These are phyloP conservation scores for Portevinia maculata DNA, from an alignment of 2,888 invertebrate species.

Conservation along the genomic window DNA sequence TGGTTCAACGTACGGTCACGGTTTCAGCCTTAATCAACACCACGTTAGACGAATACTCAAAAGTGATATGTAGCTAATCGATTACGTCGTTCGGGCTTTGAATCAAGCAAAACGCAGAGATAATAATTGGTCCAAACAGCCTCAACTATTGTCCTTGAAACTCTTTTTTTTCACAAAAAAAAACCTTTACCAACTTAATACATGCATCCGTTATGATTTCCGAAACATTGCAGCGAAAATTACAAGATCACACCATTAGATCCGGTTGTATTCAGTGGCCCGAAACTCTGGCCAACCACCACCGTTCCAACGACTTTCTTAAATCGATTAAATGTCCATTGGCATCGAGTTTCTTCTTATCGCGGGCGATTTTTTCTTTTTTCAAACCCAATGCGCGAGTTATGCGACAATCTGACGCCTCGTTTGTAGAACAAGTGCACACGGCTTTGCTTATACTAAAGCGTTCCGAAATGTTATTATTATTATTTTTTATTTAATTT, in stretches of 20 bases:
- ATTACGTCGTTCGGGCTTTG: too few species aligned
- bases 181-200: too few species aligned
- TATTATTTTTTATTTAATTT: not conserved
- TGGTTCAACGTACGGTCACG: too few species aligned
- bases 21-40: too few species aligned
- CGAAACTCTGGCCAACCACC: not conserved
- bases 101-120: too few species aligned
- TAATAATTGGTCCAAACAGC: too few species aligned
- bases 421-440: conserved; percentile 13
- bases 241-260: not conserved
- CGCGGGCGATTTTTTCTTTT: not conserved
- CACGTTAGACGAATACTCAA: too few species aligned
- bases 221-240: not conserved
- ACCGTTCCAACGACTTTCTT: conserved; percentile 5
- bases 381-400: conserved; percentile 6
- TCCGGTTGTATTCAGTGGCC: not conserved
- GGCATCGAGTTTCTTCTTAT: conserved; percentile 12
- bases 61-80: too few species aligned
- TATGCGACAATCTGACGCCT: conserved; percentile 46
- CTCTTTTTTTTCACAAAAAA: too few species aligned
- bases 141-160: too few species aligned
- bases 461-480: not conserved
- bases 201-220: not conserved
- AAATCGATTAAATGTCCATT: not conserved
- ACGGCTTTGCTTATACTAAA: not conserved